phyloP scores from a whole-genome alignment of 2,113 vertebrate genomes.

The Micromys minutus region DNA sequence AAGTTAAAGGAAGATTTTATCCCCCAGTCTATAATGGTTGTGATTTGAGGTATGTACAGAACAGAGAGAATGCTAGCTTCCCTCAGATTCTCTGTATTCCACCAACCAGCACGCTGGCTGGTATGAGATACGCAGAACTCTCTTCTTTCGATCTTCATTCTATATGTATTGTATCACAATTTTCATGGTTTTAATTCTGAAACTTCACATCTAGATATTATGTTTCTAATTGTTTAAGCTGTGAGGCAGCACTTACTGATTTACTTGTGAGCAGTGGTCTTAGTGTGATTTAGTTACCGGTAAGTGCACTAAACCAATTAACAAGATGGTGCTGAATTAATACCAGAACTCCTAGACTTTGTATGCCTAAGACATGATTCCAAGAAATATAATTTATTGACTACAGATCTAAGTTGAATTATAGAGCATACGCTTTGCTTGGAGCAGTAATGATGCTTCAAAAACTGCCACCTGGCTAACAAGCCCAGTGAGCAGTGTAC shows the following conservation, averaged over 20 bases:
- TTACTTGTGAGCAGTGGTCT: background rate
- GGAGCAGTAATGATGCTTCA: conserved; percentile 12
- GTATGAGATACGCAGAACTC: background rate
- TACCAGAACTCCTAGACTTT: conserved; percentile 21
- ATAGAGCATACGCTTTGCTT: conserved; percentile 43
- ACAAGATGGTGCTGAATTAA: background rate
- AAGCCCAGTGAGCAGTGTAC: conserved; percentile 57
- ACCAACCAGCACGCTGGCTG: background rate
- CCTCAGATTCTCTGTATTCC: background rate
- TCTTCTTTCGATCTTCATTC: background rate
- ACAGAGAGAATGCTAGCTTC: background rate
- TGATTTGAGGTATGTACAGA: background rate
- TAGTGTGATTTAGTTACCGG: conserved; percentile 4
- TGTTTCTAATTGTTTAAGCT: background rate
- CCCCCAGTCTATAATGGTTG: background rate
- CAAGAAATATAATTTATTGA: conserved; percentile 47
- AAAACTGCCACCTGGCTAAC: conserved; percentile 68
- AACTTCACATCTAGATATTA: background rate
- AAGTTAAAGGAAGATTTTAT: background rate
- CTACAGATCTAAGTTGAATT: conserved; percentile 55
- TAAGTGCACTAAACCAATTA: background rate
- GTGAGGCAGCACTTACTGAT: background rate
- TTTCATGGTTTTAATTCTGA: background rate
- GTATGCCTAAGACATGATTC: conserved; percentile 56
- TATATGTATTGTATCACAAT: background rate